Evolutionary conservation across 2,797 vertebrate genomes (phyloP).

Genomic region (Chaunax sp.): DNA sequence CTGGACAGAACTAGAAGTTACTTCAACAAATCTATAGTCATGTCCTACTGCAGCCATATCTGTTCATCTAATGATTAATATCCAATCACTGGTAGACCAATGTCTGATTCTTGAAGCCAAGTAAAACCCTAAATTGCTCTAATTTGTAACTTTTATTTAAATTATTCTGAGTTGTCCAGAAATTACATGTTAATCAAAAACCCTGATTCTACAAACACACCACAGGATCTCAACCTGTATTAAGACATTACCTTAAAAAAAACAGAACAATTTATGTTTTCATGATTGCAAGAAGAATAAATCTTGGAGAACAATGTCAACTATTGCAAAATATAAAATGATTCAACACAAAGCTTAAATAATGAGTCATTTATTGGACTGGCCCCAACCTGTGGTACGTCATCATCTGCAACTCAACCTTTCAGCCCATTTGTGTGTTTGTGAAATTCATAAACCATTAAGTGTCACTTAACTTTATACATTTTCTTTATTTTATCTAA

Average conservation of each 20-base stretch:
- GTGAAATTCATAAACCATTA: slow-evolving; percentile 56
- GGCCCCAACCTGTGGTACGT: slow-evolving; percentile 65
- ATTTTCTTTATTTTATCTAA: slow-evolving; percentile 25
- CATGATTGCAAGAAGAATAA: no score
- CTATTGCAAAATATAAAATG: neutral
- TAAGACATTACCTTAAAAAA: no score
- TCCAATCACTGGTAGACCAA: neutral
- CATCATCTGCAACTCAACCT: slow-evolving; percentile 48
- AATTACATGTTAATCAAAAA: no score
- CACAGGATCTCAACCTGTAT: neutral
- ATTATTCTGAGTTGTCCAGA: neutral
- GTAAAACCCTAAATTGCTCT: neutral
- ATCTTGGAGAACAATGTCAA: neutral
- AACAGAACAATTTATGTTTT: no score
- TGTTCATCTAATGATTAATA: neutral
- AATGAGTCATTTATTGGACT: slow-evolving; percentile 73
- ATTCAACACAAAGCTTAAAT: slow-evolving; percentile 46
- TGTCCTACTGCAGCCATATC: neutral
- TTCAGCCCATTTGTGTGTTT: slow-evolving; percentile 36
- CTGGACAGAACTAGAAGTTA: neutral
- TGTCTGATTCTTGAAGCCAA: neutral
- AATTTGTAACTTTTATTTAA: no score
- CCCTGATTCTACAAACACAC: neutral
- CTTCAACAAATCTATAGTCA: no score
- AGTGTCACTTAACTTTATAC: slow-evolving; percentile 54